Base-by-base conservation (phyloP, 2,797 vertebrate genomes). In the Helicolenus hilgendorfi region DNA sequence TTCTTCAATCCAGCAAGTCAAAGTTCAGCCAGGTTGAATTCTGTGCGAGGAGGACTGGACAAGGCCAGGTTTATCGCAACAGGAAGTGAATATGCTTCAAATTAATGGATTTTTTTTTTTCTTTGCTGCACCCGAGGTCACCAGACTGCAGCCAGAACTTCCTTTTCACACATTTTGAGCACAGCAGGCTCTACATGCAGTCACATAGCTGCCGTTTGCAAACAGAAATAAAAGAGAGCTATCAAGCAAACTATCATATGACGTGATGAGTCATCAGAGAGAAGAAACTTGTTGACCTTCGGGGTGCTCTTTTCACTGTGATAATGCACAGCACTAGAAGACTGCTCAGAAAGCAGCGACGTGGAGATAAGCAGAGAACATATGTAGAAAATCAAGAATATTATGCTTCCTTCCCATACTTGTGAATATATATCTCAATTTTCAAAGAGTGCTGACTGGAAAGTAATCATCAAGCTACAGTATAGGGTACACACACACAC, bases 211-310 rank as follows among this genome's bases (percentile, higher is more conserved):
- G 53, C 27, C 64, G 65, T 11, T 64, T 33, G 53, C 38, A 18
- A 83, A 73, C 38, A 79, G 62, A 83, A 86, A 75, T 65, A 60
- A 89, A 64, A 65, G 65, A 76, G 65, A 56, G 72, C 88, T 72
- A 87, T 92, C 82, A 88, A 83, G 89, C 83, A 69, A 80, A 71
- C 84, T 79, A 85, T 91, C 79, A 45, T 63, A 75, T 83, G 76
- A 56, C 62, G 20, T 24, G 79, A 82, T 87, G 87, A 94, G 79
- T 93, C 85, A 92, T 75, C 69, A n/a, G 64, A 22, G 36, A 74
- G 24, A 59, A 65, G 68, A 73, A 71, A 86, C 69, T n/a, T 18
- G 38, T 84, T 93, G 90, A 92, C 93, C 91, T 93, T 83, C 56
- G 56, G 67, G 36, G 9, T 77, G 20, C 49, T 91, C 33, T 74